Percentiles rank a stretch among this genome's conserved stretches.
Evolutionary conservation across 1,140 invertebrate genomes (phyloP).

Genomic region (Cardiocondyla obscurior): DNA sequence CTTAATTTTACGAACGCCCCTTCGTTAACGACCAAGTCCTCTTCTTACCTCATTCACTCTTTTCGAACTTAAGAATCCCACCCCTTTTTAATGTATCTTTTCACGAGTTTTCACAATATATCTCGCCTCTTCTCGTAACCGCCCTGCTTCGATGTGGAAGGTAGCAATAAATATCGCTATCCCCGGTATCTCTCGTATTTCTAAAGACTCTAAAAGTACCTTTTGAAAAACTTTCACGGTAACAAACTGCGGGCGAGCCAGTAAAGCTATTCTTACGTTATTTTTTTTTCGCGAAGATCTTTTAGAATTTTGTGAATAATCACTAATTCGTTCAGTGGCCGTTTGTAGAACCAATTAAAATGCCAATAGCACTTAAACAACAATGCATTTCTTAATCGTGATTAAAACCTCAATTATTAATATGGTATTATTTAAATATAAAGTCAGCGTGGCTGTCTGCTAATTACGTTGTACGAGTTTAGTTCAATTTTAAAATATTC

Average conservation of each 20-base stretch:
- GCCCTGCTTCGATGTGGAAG: conserved; percentile 12
- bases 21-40: conserved; percentile 35
- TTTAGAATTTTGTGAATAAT: not conserved
- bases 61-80: conserved; percentile 20
- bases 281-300: not conserved
- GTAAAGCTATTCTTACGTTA: not conserved
- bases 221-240: conserved; percentile 25
- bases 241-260: not conserved
- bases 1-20: conserved; percentile 40
- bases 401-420: not conserved
- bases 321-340: not conserved
- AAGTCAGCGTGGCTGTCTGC: not conserved
- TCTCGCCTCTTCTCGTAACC: conserved; percentile 44
- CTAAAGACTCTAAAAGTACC: conserved; percentile 27
- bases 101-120: conserved; percentile 69
- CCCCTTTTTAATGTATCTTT: conserved; percentile 70
- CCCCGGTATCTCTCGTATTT: conserved; percentile 24
- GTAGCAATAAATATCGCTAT: conserved; percentile 49
- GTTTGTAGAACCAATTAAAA: not conserved
- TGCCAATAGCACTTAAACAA: not conserved
- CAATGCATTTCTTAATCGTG: not conserved
- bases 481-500: not conserved
- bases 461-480: not conserved
- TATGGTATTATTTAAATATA: not conserved
- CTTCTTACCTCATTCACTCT: conserved; percentile 25